Percentiles rank a stretch among this genome's conserved stretches.
Conservation (phyloP, 2,797 vertebrate genomes). For the Alfaro cultratus region DNA sequence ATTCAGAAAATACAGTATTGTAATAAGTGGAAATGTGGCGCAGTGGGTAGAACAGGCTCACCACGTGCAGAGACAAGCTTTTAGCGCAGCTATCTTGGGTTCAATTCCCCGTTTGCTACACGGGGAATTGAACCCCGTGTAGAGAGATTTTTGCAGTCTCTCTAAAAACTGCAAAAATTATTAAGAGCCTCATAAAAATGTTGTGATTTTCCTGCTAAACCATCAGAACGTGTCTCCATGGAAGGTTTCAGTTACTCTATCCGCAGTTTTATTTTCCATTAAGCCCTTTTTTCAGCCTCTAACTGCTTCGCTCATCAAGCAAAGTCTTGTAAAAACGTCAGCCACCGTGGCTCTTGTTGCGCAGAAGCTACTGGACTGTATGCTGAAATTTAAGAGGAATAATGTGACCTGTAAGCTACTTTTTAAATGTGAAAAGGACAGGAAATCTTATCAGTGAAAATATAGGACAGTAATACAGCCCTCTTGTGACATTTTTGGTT, state of each 20-base stretch:
- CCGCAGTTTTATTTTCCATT: neutral
- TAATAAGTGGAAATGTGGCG: neutral
- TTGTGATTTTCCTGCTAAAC: constrained; percentile 21
- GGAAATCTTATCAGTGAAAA: constrained; percentile 37
- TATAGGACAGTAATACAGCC: constrained; percentile 52
- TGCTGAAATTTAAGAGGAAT: neutral
- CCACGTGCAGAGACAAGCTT: neutral
- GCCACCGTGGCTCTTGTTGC: neutral
- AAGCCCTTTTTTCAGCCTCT: neutral
- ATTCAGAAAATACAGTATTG: neutral
- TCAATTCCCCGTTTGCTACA: neutral
- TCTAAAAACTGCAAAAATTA: neutral
- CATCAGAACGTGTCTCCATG: neutral
- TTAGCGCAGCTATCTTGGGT: neutral
- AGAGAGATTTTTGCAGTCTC: too few relatives aligned
- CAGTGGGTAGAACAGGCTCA: neutral
- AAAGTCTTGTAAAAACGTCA: constrained; percentile 14
- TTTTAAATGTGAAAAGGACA: constrained; percentile 42
- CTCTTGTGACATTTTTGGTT: constrained; percentile 55
- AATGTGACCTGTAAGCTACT: constrained; percentile 3
- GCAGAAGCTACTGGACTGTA: constrained; percentile 1
- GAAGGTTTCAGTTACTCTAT: constrained; percentile 19
- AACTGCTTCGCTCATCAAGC: neutral
- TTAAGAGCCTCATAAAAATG: neutral
- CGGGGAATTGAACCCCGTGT: too few relatives aligned